phyloP scores from a whole-genome alignment of 1,140 invertebrate genomes.

The Venturia canescens region DNA sequence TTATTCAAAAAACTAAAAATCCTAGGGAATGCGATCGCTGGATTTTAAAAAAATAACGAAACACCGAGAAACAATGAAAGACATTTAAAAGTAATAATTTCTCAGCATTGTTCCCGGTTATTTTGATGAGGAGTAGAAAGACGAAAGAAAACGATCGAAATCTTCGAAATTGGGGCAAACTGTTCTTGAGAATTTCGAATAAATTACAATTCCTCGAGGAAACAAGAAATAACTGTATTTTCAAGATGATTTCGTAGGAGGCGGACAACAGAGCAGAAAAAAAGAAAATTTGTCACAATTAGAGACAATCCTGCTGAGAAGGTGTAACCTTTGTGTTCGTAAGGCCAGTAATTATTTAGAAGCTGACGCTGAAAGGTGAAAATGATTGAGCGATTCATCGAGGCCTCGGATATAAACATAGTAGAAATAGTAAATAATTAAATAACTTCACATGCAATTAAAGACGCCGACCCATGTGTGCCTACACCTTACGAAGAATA shows the following conservation, averaged over 20 bases:
- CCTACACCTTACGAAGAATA: no score
- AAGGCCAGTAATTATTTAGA: constrained; percentile 2
- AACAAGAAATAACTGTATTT: not conserved
- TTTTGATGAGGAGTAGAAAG: no score
- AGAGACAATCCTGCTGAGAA: not conserved
- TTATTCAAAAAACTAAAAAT: no score
- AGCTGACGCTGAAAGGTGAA: not conserved
- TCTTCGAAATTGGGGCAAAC: no score
- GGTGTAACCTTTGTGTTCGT: not conserved
- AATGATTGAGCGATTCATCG: not conserved
- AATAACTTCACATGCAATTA: not conserved
- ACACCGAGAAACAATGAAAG: no score
- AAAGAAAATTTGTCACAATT: not conserved
- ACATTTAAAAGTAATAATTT: no score
- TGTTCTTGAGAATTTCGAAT: not conserved
- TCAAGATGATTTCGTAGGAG: not conserved
- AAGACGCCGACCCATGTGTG: not conserved
- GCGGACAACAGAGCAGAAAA: not conserved
- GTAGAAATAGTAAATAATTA: not conserved
- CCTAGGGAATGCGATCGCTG: no score
- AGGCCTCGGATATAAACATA: not conserved
- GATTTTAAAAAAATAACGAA: no score
- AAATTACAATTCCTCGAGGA: not conserved
- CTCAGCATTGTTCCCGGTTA: no score
- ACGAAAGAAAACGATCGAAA: no score